Base-by-base conservation (phyloP, 2,888 invertebrate genomes). In the Eucriotettix oculatus region DNA sequence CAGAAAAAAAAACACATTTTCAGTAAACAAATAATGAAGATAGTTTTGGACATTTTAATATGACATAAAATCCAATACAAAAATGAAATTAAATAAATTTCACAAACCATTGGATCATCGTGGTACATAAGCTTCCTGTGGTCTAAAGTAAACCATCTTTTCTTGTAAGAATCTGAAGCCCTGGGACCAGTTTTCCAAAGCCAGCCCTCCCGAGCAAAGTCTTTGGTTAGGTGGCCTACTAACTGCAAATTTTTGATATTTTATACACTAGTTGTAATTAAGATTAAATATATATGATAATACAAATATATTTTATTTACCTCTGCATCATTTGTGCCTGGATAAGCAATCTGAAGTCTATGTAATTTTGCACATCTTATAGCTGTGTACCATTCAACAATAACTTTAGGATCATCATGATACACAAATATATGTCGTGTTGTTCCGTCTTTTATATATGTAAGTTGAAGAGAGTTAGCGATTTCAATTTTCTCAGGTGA, bases 111-210 rank as follows among this genome's bases (percentile, higher is more conserved):
- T 1, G 87, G 86, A 68, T 90, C 89, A 69, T 90, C 88, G 68
- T 91, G 90, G 69, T 94, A 94, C 90, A 92, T 92, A n/a, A 94
- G 76, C 71, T 91, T 92, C 64, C 93, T 80, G 68, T 87, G 86
- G 67, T 92, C 92, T 54, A 94, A 73, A 0, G 90, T 90, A 71
- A 92, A 92, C 93, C 93, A 94, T 56, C 93, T 76, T 66, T 87
- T 84, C 66, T 88, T 84, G 70, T 89, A 92, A 0, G 87, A 86
- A 69, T 93, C 92, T 9, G 83, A 84, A 3, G 81, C 78, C 61
- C 85, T 76, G 0, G 93, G 93, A 0, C 93, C 93, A 1, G 91
- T 92, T 76, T 94, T 94, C 82, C 85, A 86, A 52, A 94, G 75
- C 83, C 86, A 92, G 7, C 93, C 93, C 75, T 93, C 92, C 69